Percentiles rank a stretch among this genome's conserved stretches.
phyloP scores from a whole-genome alignment of 1,140 invertebrate genomes.

The Camponotus floridanus region DNA sequence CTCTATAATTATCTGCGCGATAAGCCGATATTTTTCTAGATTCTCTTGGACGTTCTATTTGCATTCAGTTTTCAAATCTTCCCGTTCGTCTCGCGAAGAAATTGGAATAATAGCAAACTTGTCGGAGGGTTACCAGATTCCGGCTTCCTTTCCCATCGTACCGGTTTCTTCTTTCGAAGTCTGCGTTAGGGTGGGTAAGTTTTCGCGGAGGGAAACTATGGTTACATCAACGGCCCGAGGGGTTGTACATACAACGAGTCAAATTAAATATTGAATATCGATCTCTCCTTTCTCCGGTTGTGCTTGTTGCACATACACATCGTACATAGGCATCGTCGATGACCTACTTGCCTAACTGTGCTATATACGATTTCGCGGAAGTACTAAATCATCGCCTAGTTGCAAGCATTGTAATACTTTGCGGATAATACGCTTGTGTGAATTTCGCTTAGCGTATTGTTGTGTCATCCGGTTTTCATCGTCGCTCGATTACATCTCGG shows the following conservation, averaged over 20 bases:
- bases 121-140: background rate
- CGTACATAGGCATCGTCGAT: conserved; percentile 38
- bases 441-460: conserved; percentile 37
- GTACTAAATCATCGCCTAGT: conserved; percentile 59
- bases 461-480: conserved; percentile 43
- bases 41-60: background rate
- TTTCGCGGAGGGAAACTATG: conserved; percentile 19
- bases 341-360: conserved; percentile 78
- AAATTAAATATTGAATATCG: conserved; percentile 82
- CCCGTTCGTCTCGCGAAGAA: background rate
- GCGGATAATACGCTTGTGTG: conserved; percentile 25
- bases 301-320: conserved; percentile 30
- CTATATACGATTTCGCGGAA: conserved; percentile 27
- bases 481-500: conserved; percentile 21
- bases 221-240: background rate
- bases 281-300: conserved; percentile 48
- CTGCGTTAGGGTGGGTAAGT: background rate
- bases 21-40: background rate
- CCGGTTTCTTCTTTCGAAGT: conserved; percentile 37
- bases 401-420: conserved; percentile 34
- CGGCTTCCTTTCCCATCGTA: conserved; percentile 39
- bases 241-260: conserved; percentile 50
- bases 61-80: conserved; percentile 1
- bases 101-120: conserved; percentile 33
- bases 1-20: background rate